These are phyloP conservation scores for Eidolon dupreanum DNA, from an alignment of 2,797 vertebrate genomes.

Conservation along the genomic window DNA sequence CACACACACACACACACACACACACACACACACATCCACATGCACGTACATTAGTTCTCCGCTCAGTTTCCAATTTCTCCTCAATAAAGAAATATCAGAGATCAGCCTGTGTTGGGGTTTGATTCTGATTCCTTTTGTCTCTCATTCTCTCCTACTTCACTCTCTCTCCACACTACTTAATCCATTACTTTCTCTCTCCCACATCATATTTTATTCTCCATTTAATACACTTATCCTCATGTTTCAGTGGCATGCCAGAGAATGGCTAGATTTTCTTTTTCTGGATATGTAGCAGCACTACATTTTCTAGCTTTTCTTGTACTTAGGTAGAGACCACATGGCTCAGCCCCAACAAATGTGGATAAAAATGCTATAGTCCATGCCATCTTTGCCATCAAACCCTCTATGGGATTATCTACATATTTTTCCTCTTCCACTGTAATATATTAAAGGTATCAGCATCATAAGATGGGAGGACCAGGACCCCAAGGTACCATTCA, in stretches of 20 bases:
- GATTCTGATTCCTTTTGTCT: background rate
- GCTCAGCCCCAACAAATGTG: background rate
- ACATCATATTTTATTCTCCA: background rate
- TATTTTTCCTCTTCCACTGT: background rate
- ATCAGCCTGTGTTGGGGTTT: background rate
- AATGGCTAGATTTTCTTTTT: background rate
- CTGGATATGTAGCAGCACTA: background rate
- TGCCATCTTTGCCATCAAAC: background rate
- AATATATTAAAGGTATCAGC: background rate
- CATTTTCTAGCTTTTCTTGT: background rate
- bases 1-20: background rate
- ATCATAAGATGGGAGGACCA: background rate
- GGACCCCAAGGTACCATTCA: background rate
- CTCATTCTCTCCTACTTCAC: background rate
- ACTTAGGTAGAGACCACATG: background rate
- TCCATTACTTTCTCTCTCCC: background rate
- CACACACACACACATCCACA: background rate
- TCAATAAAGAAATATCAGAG: background rate
- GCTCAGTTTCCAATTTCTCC: background rate
- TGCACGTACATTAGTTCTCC: background rate
- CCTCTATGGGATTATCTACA: background rate
- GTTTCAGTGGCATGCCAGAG: background rate
- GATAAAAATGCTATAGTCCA: background rate
- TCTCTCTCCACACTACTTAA: background rate
- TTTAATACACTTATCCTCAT: background rate